Base-by-base conservation (phyloP, 2,888 invertebrate genomes). In the Orthonevra nobilis region DNA sequence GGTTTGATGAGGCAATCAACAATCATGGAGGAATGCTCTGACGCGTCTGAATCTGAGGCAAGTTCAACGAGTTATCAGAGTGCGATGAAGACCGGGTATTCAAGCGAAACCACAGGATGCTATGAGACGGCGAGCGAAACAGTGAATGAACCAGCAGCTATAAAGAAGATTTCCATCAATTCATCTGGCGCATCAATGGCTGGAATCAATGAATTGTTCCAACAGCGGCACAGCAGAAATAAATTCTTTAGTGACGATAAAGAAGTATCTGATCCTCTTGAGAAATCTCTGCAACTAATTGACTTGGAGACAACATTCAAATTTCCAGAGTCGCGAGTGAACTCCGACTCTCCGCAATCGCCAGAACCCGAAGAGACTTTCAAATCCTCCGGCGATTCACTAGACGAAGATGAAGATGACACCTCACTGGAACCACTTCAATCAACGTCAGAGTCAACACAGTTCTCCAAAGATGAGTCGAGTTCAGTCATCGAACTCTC, bases 1-100 rank as follows among this genome's bases (percentile, higher is more conserved):
- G 88, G 88, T 0, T 69, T 87, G 1, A 12, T 88, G 50, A 85
- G 89, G 0, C 89, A 88, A 3, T 89, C 89, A 0, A 89, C 89
- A 17, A 89, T 89, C 26, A 64, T 88, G 12, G 89, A 89, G 64
- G 86, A 86, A 46, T 83, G 69, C 28, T 84, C 83, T n/a, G 83
- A 83, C 15, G 84, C 84, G 7, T 72, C 81, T 0, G 46, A 56
- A 3, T 73, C 81, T 0, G 83, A 83, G 28, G 50, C 74, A 1
- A 86, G 85, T 2, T 83, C 84, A 0, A 44, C 64, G 0, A 87
- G 86, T 54, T 87, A 84, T 40, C 63, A 82, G 23, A 87, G 84
- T 3, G 87, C 85, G 0, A 63, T 63, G 32, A 61, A 77, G 26
- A 64, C 70, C 6, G 56, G 50, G 2, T 82, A 20, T n/a, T 46